These are phyloP conservation scores for Bicyclus anynana DNA, from an alignment of 1,140 invertebrate species.

Conservation along the genomic window DNA sequence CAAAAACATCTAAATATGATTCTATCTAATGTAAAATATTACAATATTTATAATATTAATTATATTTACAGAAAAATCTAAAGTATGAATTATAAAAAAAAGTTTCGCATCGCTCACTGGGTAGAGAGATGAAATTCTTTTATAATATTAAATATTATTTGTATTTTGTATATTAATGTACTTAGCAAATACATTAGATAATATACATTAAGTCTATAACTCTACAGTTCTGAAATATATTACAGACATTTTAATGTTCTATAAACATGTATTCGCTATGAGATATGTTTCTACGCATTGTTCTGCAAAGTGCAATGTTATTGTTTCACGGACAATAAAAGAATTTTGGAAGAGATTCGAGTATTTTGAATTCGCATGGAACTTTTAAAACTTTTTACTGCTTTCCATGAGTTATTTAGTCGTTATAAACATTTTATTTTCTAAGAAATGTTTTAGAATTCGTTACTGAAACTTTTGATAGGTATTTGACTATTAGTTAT, in stretches of 20 bases:
- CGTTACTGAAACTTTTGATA: slow-evolving; percentile 5
- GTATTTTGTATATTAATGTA: too few relatives aligned
- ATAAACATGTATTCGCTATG: neutral
- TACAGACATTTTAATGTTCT: neutral
- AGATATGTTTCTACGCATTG: neutral
- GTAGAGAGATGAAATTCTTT: too few relatives aligned
- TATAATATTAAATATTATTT: neutral
- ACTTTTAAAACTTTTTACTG: slow-evolving; percentile 24
- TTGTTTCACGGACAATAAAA: slow-evolving; percentile 16
- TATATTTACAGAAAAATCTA: too few relatives aligned
- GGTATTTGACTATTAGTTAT: slow-evolving; percentile 8
- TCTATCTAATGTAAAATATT: too few relatives aligned
- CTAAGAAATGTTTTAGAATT: slow-evolving; percentile 23
- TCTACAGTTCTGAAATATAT: neutral
- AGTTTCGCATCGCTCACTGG: neutral
- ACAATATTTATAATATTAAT: too few relatives aligned
- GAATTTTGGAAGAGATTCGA: slow-evolving; percentile 15
- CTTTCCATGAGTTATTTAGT: slow-evolving; percentile 19
- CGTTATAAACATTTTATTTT: slow-evolving; percentile 18
- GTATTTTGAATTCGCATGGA: slow-evolving; percentile 13
- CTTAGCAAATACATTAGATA: neutral
- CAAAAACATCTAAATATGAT: too few relatives aligned
- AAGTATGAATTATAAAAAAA: too few relatives aligned
- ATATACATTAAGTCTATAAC: neutral
- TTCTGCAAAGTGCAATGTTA: slow-evolving; percentile 8